A percentile compares a stretch with the other conserved stretches of the same genome.
These are phyloP conservation scores for Diploscapter pachys DNA, from an alignment of 1,140 invertebrate species.

Conservation along the genomic window DNA sequence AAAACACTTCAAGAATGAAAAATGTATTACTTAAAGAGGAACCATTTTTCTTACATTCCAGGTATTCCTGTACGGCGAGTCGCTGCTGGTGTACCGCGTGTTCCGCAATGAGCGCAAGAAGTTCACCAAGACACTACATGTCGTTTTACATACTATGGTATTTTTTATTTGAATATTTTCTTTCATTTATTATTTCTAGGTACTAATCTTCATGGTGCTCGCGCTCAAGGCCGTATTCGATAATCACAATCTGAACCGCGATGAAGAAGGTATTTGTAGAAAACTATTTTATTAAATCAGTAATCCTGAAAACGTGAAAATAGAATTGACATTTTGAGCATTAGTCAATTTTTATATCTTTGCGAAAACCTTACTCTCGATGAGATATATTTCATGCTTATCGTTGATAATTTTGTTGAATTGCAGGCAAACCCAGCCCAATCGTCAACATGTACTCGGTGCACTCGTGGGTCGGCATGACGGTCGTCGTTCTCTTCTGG, in stretches of 20 bases:
- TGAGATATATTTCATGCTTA: neutral
- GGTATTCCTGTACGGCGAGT: conserved; percentile 75
- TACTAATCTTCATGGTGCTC: conserved; percentile 70
- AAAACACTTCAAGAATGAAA: neutral
- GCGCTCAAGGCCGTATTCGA: conserved; percentile 78
- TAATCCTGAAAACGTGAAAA: neutral
- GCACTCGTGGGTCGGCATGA: conserved; percentile 81
- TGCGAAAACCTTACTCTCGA: neutral
- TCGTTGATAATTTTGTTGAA: neutral
- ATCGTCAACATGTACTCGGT: conserved; percentile 76
- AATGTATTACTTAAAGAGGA: neutral
- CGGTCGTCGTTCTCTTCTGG: conserved; percentile 65
- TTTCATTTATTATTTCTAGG: conserved; percentile 1
- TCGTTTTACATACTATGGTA: conserved; percentile 69
- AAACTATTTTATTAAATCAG: too few species aligned
- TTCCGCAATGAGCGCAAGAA: conserved; percentile 73
- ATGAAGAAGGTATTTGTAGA: conserved; percentile 30
- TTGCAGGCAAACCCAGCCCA: conserved; percentile 59
- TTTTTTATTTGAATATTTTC: conserved; percentile 1
- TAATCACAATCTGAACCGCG: conserved; percentile 69
- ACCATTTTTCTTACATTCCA: neutral
- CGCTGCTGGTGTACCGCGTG: conserved; percentile 77
- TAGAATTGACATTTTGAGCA: neutral
- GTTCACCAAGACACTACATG: conserved; percentile 75
- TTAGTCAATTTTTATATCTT: neutral